Conservation (phyloP, 2,113 vertebrate species). For the Fulmarus glacialis region DNA sequence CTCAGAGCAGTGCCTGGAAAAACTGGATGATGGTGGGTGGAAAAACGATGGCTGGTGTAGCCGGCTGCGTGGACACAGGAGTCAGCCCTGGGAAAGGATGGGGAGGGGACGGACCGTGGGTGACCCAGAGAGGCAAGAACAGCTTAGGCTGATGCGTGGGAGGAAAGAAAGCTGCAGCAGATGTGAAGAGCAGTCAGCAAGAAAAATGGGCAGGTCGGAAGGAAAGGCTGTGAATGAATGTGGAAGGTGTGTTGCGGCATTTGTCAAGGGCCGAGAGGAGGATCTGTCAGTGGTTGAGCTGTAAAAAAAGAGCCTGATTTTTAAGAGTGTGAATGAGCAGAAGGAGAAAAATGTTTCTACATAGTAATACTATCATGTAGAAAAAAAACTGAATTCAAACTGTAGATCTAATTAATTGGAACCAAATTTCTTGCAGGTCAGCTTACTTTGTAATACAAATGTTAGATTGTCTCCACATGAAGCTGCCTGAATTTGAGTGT, state of each 20-base stretch:
- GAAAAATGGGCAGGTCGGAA: not conserved
- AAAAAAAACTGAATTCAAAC: not conserved
- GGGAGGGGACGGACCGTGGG: not conserved
- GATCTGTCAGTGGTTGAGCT: not conserved
- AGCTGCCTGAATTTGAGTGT: not conserved
- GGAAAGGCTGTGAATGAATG: not conserved
- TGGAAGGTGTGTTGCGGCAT: not conserved
- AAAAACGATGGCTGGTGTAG: not conserved
- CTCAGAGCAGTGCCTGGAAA: not conserved
- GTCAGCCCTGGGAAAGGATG: rapidly evolving
- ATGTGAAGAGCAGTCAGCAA: not conserved
- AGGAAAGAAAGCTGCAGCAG: not conserved
- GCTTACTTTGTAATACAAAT: not conserved
- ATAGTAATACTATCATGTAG: not conserved
- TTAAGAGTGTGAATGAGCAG: not conserved
- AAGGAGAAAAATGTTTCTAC: not conserved
- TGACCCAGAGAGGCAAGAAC: not conserved
- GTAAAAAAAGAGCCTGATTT: not conserved
- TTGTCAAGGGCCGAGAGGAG: not conserved
- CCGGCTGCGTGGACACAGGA: not conserved
- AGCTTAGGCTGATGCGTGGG: not conserved
- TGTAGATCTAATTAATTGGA: not conserved
- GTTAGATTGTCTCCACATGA: not conserved
- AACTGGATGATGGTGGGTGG: rapidly evolving
- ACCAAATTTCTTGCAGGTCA: not conserved